Conservation (phyloP, 2,797 vertebrate genomes). For the Acrocephalus scirpaceus region DNA sequence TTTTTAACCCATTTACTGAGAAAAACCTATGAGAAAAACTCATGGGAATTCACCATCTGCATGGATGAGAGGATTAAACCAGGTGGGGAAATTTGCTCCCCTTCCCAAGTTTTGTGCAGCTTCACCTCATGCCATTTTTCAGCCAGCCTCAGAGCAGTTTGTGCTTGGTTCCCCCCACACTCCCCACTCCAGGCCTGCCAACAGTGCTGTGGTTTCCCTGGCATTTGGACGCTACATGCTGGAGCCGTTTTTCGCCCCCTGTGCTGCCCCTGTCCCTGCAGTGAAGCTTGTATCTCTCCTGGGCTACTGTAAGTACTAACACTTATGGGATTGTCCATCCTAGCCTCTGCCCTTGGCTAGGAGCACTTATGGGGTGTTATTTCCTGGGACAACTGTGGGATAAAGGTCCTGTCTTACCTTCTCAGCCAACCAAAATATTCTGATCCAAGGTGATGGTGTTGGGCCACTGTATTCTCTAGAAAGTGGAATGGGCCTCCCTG, state of each 20-base stretch:
- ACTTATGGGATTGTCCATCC: accelerated
- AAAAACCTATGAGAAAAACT: not conserved
- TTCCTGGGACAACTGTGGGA: not conserved
- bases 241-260: conserved; percentile 86
- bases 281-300: conserved; percentile 83
- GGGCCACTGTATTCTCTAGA: not conserved
- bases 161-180: not conserved
- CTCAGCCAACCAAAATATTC: not conserved
- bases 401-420: not conserved
- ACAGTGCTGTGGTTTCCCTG: conserved; percentile 82
- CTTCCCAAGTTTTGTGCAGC: not conserved
- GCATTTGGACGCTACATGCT: conserved; percentile 88
- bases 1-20: not conserved
- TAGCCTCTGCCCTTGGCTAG: not conserved
- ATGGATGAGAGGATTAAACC: not conserved
- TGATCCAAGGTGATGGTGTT: not conserved
- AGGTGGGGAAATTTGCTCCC: not conserved
- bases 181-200: conserved; percentile 78
- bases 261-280: conserved; percentile 74
- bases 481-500: not conserved
- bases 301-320: conserved; percentile 82
- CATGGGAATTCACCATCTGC: not conserved
- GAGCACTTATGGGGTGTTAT: not conserved
- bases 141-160: not conserved
- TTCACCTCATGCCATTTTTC: not conserved